Conservation (phyloP, 2,888 invertebrate genomes). For the Agriotes lineatus region DNA sequence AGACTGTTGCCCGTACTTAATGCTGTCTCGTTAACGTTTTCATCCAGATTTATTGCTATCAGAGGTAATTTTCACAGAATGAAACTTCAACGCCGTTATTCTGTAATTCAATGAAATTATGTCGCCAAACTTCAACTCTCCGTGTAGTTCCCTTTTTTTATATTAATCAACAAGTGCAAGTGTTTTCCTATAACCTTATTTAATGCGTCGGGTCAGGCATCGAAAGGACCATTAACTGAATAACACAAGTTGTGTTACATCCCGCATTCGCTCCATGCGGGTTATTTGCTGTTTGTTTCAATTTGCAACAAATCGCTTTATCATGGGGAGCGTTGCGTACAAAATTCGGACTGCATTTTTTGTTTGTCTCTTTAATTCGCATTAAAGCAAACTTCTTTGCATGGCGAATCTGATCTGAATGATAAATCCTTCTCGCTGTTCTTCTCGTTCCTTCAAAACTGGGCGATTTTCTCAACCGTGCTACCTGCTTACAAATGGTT, state of each 20-base stretch:
- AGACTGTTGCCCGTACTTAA: conserved; percentile 52
- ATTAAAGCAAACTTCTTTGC: conserved; percentile 24
- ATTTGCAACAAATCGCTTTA: conserved; percentile 12
- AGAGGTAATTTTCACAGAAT: conserved; percentile 29
- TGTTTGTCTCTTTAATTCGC: conserved; percentile 20
- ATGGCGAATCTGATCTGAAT: conserved; percentile 28
- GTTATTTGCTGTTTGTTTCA: conserved; percentile 12
- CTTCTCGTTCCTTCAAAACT: conserved; percentile 40
- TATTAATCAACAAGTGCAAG: too few species aligned
- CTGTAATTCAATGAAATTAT: conserved; percentile 21
- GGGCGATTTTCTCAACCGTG: conserved; percentile 46
- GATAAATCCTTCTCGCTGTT: conserved; percentile 40
- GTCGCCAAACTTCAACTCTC: conserved; percentile 5
- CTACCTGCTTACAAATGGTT: conserved; percentile 56
- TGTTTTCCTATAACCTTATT: too few species aligned
- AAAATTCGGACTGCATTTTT: conserved; percentile 14
- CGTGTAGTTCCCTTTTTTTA: background rate
- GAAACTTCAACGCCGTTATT: conserved; percentile 25
- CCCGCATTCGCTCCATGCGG: conserved; percentile 9
- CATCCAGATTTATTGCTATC: conserved; percentile 50
- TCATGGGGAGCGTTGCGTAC: background rate
- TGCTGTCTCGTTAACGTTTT: conserved; percentile 53
- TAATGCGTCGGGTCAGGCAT: too few species aligned
- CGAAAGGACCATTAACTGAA: too few species aligned
- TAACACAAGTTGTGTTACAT: too few species aligned